Conservation (phyloP, 2,797 vertebrate species). For the Argentina silus region DNA sequence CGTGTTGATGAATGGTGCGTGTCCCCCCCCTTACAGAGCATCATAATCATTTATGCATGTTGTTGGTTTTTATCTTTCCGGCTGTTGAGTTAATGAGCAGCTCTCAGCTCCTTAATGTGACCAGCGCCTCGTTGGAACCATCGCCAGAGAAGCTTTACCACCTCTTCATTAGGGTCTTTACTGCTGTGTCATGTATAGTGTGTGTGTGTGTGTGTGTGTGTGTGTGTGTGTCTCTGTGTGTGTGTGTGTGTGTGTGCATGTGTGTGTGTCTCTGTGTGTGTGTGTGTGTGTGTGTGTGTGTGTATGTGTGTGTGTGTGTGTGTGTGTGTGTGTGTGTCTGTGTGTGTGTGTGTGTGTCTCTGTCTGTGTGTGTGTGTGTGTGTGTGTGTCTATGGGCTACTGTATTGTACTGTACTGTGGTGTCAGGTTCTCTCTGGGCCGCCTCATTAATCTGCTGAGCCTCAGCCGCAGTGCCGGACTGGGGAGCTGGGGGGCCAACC, state of each 20-base stretch:
- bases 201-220: neutral
- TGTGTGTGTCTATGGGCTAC: neutral
- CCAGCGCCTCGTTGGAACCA: no score
- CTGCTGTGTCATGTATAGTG: constrained; percentile 45
- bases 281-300: constrained; percentile 1
- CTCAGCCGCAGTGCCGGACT: neutral
- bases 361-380: neutral
- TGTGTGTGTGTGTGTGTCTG: no score
- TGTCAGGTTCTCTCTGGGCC: constrained; percentile 11
- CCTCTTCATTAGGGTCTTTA: constrained; percentile 14
- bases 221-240: neutral
- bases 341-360: no score
- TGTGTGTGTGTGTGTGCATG: constrained; percentile 13
- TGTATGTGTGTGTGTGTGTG: neutral
- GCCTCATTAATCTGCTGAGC: constrained; percentile 9
- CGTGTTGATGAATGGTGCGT: no score
- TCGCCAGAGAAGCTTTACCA: no score
- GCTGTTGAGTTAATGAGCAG: no score
- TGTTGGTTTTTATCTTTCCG: no score
- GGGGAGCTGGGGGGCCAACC: no score
- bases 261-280: constrained; percentile 1
- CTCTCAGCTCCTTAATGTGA: no score
- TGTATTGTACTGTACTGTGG: constrained; percentile 1
- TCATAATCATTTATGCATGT: no score
- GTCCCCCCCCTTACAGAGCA: no score